Conservation (phyloP, 2,113 vertebrate genomes). For the Anguilla japonica region DNA sequence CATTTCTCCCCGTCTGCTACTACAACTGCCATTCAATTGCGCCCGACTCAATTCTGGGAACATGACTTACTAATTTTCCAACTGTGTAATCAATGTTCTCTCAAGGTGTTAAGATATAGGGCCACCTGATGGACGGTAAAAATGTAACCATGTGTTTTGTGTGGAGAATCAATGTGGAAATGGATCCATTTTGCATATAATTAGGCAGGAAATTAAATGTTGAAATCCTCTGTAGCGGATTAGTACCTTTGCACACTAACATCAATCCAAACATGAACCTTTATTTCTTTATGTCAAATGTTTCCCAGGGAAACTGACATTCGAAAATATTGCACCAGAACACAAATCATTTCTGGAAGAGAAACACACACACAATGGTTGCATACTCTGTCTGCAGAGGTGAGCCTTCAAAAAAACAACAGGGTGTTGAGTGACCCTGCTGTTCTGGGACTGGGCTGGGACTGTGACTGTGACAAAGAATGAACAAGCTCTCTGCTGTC, state of each 20-base stretch:
- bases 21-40: not conserved
- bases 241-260: not conserved
- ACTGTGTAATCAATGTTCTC: not conserved
- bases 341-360: not conserved
- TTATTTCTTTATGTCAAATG: not conserved
- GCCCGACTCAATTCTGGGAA: too few relatives aligned
- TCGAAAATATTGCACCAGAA: not conserved
- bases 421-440: not conserved
- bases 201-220: not conserved
- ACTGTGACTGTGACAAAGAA: not conserved
- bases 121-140: not conserved
- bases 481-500: not conserved
- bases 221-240: not conserved
- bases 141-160: not conserved
- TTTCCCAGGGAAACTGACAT: not conserved
- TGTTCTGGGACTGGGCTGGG: not conserved
- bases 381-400: not conserved
- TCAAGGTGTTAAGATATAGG: not conserved
- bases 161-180: not conserved
- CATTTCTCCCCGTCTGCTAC: not conserved
- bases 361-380: not conserved
- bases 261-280: not conserved
- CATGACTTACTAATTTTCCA: not conserved
- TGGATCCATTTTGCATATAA: not conserved
- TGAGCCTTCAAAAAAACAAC: not conserved